phyloP scores from a whole-genome alignment of 1,140 invertebrate genomes.

The Oryzaephilus surinamensis region DNA sequence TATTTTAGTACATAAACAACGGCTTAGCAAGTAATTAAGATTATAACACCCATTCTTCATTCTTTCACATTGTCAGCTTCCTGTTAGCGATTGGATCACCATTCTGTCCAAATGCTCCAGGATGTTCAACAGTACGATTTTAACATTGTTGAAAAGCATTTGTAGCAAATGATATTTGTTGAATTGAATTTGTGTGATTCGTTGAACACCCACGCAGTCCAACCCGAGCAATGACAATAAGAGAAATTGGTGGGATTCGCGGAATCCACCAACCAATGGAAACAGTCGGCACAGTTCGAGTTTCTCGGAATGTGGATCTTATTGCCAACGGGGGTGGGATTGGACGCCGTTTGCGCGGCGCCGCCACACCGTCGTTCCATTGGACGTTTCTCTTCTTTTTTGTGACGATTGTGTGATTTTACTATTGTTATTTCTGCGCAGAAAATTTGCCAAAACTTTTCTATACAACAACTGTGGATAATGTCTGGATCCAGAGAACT shows the following conservation, averaged over 20 bases:
- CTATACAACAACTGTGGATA: slow-evolving; percentile 5
- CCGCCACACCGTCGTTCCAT: slow-evolving; percentile 18
- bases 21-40: too few species aligned
- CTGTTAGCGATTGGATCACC: too few species aligned
- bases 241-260: slow-evolving; percentile 30
- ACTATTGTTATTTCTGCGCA: slow-evolving; percentile 28
- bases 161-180: slow-evolving; percentile 1
- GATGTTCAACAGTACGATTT: too few species aligned
- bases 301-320: slow-evolving; percentile 30
- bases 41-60: too few species aligned
- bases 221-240: slow-evolving; percentile 28
- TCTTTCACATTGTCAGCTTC: too few species aligned
- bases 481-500: slow-evolving; percentile 1
- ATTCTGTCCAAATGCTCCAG: too few species aligned
- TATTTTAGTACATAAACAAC: too few species aligned
- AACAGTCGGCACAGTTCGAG: slow-evolving; percentile 23
- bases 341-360: slow-evolving; percentile 18
- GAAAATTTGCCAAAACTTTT: too few species aligned
- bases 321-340: slow-evolving; percentile 23
- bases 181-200: slow-evolving; percentile 4
- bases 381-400: slow-evolving; percentile 21
- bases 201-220: slow-evolving; percentile 14
- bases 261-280: slow-evolving; percentile 24
- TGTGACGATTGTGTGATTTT: slow-evolving; percentile 26
- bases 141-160: neutral